Evolutionary conservation across 2,113 vertebrate species (phyloP), one percentile per base, ranked within the genome.

Genomic region (Circaetus cinerascens): DNA sequence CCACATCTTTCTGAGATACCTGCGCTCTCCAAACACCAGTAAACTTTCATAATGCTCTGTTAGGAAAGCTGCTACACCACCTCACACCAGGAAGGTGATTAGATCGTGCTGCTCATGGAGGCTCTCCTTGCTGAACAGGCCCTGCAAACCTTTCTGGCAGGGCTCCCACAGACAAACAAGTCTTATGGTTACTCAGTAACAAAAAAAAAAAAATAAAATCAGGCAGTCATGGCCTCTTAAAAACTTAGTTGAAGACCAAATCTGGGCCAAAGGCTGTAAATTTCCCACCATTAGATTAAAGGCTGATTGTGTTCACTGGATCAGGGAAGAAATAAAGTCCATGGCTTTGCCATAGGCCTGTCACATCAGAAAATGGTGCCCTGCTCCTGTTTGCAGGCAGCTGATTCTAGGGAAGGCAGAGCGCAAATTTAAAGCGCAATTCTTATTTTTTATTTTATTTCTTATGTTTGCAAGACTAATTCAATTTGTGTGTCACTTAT

Each of bases 1-100:
- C 66, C 83, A 51, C 0, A 0, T 30, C 18, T 16, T 62, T 36
- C 30, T 38, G 50, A 60, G 45, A 29, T 20, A 9, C 1, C 56
- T 29, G 74, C 0, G 4, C 27, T 40, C 62, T 19, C 67, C 1
- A 2, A 74, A 69, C 15, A 32, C 2, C 3, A 59, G 32, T 0
- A 10, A 55, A 32, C 30, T 80, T 63, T 45, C 78, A 34, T 29
- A 46, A 36, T 0, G 11, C 41, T 56, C 48, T 5, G 5, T 32
- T 62, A 29, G 73, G 53, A 73, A 86, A 83, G 45, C 45, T 80
- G 60, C 48, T 30, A 29, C 32, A 23, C 32, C 46, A 30, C 48
- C 55, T 56, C 48, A 12, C 32, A 2, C 13, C 1, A 4, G 66
- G 38, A 69, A 57, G 56, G 16, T 0, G 1, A 55, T 29, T 15